A percentile compares a stretch with the other conserved stretches of the same genome.
Evolutionary conservation across 2,797 vertebrate genomes (phyloP).

Genomic region (Gadopsis marmoratus): DNA sequence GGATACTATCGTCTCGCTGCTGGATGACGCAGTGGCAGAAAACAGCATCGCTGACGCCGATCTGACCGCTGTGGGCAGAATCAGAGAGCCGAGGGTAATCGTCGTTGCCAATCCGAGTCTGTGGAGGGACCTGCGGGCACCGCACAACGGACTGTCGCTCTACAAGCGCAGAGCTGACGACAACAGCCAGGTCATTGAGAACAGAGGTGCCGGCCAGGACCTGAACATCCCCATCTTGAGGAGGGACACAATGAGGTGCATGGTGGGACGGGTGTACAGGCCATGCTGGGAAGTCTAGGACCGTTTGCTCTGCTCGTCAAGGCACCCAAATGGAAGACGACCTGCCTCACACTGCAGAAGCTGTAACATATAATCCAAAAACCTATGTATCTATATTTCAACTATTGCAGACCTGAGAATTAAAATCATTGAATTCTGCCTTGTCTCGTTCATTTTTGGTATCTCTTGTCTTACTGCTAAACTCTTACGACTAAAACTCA

Average conservation of each 20-base stretch:
- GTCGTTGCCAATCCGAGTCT: conserved; percentile 74
- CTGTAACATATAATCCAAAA: conserved; percentile 52
- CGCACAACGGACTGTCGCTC: conserved; percentile 65
- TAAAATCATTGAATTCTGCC: conserved; percentile 61
- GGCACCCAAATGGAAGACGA: conserved; percentile 5
- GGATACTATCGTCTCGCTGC: conserved; percentile 68
- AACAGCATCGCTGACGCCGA: conserved; percentile 46
- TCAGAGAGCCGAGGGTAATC: conserved; percentile 70
- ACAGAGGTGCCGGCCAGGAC: conserved; percentile 60
- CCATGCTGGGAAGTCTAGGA: conserved; percentile 87
- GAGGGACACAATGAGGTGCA: conserved; percentile 87
- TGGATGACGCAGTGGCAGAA: conserved; percentile 68
- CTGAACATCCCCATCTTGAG: conserved; percentile 78
- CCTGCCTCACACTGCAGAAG: conserved; percentile 19
- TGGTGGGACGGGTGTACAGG: conserved; percentile 88
- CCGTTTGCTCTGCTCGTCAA: conserved; percentile 15
- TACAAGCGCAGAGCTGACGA: conserved; percentile 72
- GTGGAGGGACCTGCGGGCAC: conserved; percentile 73
- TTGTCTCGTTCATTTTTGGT: conserved; percentile 30
- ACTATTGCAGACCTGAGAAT: conserved; percentile 58
- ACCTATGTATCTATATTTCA: conserved; percentile 49
- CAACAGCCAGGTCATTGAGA: conserved; percentile 63
- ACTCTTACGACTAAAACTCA: background rate
- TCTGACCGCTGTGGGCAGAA: conserved; percentile 10
- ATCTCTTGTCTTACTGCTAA: background rate